A percentile compares a stretch with the other conserved stretches of the same genome.
Conservation (phyloP, 2,888 invertebrate species). For the Napeogenes sylphis region DNA sequence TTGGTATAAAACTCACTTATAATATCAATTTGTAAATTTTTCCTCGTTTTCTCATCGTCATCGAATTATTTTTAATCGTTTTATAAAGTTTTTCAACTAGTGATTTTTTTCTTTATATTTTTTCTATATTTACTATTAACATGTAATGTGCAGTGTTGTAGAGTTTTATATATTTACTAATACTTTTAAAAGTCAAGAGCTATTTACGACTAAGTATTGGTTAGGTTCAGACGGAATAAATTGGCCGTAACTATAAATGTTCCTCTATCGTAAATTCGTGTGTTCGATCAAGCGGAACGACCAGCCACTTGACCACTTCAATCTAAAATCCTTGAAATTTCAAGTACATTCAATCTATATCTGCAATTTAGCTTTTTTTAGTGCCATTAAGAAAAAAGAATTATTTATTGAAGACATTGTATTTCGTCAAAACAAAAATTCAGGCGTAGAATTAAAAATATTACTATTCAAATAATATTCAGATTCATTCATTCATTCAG, state of each 20-base stretch:
- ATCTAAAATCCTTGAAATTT: background rate
- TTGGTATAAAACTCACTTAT: no score
- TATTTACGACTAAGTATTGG: background rate
- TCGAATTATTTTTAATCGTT: no score
- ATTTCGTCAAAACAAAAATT: no score
- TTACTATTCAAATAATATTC: no score
- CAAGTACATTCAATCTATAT: background rate
- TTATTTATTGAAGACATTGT: background rate
- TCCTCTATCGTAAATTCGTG: background rate
- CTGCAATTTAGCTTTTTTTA: background rate
- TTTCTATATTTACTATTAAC: background rate
- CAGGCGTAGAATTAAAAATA: no score
- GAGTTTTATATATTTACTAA: no score
- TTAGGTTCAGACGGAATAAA: background rate
- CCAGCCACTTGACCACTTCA: conserved; percentile 1
- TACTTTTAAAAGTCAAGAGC: conserved; percentile 1
- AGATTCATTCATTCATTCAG: no score
- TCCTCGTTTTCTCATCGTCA: no score
- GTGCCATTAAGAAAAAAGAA: background rate
- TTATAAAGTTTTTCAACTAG: no score
- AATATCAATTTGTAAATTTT: no score
- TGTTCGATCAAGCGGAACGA: background rate
- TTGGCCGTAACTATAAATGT: background rate
- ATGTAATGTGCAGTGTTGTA: background rate
- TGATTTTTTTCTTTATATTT: no score